Base-by-base conservation (phyloP, 2,797 vertebrate genomes). In the Martes flavigula region DNA sequence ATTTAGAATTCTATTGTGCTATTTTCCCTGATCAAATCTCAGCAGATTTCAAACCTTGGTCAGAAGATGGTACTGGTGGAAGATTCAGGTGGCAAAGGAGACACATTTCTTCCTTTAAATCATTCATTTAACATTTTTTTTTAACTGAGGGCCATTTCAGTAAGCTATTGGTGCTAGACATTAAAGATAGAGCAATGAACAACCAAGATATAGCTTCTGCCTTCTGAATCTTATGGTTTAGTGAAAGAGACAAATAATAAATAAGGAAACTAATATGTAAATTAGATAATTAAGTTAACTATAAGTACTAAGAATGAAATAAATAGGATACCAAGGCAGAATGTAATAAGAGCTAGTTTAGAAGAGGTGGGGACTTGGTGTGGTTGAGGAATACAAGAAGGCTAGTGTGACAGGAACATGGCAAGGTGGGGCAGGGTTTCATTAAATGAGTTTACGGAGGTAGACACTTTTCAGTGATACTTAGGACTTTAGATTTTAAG, bases 401-500 rank as follows among this genome's bases (percentile, higher is more conserved):
- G 40, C 21, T 62, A 85, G 38, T 75, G 32, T 94, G 91, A 13
- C 4, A 72, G 48, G 73, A 96, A 58, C 38, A 75, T 48, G 5
- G 48, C 81, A 70, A 93, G 38, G 15, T 64, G 14, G 54, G 58
- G 3, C 51, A 60, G 5, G 14, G 14, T 89, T 96, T 90, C 51
- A 20, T 43, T 51, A 90, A 60, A 87, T 93, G n/a, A 89, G 14
- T 17, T 92, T 78, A 78, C 17, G 56, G 66, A 87, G 46, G 46
- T 60, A 89, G 79, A 62, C 13, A 43, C 3, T 91, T 93, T 90
- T 90, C 48, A 93, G 43, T 68, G 48, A 94, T 83, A n/a, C 17
- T 56, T 92, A 92, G 43, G 68, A 79, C n/a, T 88, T 73, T 96
- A 62, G 23, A 81, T 91, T 93, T 92, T 91, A 75, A 92, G 78